phyloP scores from a whole-genome alignment of 1,140 invertebrate species.

The Zaprionus davidi region DNA sequence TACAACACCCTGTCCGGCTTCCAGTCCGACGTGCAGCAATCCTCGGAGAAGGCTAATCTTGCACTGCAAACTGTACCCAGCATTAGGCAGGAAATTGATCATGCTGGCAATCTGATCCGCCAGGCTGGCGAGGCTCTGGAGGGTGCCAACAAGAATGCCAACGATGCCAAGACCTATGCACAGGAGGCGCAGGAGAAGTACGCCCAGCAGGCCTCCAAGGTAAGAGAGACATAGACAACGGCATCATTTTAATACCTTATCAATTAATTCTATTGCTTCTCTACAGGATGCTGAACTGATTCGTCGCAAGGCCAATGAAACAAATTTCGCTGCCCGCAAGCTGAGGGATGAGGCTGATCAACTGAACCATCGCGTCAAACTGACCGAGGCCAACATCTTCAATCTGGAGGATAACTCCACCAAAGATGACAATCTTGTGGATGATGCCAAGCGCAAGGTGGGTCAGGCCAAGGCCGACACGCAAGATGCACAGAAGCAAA shows the following conservation, averaged over 20 bases:
- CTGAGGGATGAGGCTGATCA: constrained; percentile 91
- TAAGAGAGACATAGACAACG: constrained; percentile 74
- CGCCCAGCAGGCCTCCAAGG: constrained; percentile 90
- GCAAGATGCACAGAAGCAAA: constrained; percentile 90
- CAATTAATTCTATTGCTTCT: not conserved
- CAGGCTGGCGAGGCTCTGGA: constrained; percentile 88
- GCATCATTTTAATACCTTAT: not conserved
- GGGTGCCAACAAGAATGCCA: constrained; percentile 91
- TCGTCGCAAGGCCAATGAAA: constrained; percentile 89
- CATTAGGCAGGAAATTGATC: constrained; percentile 87
- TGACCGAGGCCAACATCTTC: constrained; percentile 89
- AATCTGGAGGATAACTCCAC: constrained; percentile 90
- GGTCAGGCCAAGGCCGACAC: constrained; percentile 94
- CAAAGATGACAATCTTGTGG: constrained; percentile 90
- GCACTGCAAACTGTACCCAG: constrained; percentile 90
- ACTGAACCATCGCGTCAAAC: constrained; percentile 88
- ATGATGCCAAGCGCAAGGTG: constrained; percentile 90
- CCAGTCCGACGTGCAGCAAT: constrained; percentile 93
- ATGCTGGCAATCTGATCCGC: constrained; percentile 86
- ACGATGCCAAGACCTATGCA: constrained; percentile 90
- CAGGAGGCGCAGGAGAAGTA: constrained; percentile 90
- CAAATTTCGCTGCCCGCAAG: constrained; percentile 89
- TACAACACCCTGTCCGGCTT: constrained; percentile 92
- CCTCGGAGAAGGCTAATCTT: constrained; percentile 89
- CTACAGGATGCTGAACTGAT: constrained; percentile 90